phyloP scores from a whole-genome alignment of 2,113 vertebrate species.

The Pomatostomus ruficeps region DNA sequence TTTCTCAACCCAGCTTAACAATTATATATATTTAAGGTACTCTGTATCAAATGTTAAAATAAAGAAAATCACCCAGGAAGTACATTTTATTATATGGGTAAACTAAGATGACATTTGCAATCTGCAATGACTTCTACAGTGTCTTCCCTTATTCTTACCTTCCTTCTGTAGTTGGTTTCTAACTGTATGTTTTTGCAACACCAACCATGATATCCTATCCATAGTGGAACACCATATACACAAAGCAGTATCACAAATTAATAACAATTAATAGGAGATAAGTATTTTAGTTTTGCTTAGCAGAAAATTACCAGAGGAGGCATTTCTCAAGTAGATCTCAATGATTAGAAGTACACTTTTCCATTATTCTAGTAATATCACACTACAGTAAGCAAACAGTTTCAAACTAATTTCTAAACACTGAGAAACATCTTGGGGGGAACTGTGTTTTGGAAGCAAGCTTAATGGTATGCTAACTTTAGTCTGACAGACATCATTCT shows the following conservation, averaged over 20 bases:
- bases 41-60: not conserved
- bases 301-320: not conserved
- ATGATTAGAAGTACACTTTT: not conserved
- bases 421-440: not conserved
- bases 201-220: not conserved
- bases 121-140: not conserved
- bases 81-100: not conserved
- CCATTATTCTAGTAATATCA: not conserved
- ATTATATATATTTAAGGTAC: not conserved
- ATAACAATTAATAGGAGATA: not conserved
- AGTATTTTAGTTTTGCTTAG: not conserved
- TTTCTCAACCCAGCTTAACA: not conserved
- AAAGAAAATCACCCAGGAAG: not conserved
- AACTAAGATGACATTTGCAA: not conserved
- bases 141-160: not conserved
- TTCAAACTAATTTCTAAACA: not conserved
- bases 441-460: not conserved
- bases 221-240: not conserved
- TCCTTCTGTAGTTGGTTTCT: not conserved
- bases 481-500: not conserved
- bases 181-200: not conserved
- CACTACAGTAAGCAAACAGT: not conserved
- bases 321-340: not conserved
- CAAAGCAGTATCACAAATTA: not conserved
- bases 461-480: not conserved